Percentiles rank a stretch among this genome's conserved stretches.
These are phyloP conservation scores for Lucifuga dentata DNA, from an alignment of 2,113 vertebrate genomes.

Conservation along the genomic window DNA sequence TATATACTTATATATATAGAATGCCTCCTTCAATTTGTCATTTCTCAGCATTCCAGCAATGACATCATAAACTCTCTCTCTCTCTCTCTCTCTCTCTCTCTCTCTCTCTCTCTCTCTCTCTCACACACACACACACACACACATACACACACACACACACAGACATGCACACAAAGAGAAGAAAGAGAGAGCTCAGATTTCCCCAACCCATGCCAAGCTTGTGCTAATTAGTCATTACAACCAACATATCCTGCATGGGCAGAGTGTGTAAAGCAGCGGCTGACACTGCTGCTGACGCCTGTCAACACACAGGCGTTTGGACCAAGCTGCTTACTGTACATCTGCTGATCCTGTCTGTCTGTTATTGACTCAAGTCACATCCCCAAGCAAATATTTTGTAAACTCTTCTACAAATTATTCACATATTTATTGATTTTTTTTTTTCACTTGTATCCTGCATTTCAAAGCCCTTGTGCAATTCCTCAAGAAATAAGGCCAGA, in stretches of 20 bases:
- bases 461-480: too few species aligned
- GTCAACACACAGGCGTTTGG: conserved; percentile 4
- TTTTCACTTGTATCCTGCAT: neutral
- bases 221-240: conserved; percentile 60
- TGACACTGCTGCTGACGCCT: conserved; percentile 45
- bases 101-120: neutral
- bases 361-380: conserved; percentile 21
- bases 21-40: neutral
- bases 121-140: conserved; percentile 12
- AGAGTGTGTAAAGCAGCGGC: conserved; percentile 41
- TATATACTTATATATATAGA: too few species aligned
- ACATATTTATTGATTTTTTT: neutral
- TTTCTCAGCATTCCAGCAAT: conserved; percentile 53
- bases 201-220: conserved; percentile 21
- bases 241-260: conserved; percentile 52
- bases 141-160: conserved; percentile 17
- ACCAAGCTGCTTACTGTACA: conserved; percentile 7
- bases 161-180: conserved; percentile 6
- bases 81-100: neutral
- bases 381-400: conserved; percentile 9
- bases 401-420: neutral
- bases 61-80: conserved; percentile 52
- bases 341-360: conserved; percentile 22
- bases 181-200: conserved; percentile 39
- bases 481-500: too few species aligned